Evolutionary conservation across 2,113 vertebrate genomes (phyloP).

Genomic region (Microtus oregoni): DNA sequence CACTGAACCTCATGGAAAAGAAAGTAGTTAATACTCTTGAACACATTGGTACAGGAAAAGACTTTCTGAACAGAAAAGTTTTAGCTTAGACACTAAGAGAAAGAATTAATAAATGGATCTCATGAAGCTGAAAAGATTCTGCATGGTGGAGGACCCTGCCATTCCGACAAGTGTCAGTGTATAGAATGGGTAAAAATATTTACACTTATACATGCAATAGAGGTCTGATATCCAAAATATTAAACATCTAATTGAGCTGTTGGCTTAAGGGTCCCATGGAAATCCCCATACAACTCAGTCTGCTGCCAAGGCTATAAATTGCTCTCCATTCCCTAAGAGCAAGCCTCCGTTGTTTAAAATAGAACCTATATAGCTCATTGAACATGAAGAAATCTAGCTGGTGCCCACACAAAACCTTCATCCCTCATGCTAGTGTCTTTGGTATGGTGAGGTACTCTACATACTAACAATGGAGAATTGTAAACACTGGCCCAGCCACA

Average conservation of each 20-base stretch:
- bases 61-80: background rate
- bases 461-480: background rate
- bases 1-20: background rate
- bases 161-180: background rate
- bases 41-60: background rate
- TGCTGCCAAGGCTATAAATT: background rate
- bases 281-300: background rate
- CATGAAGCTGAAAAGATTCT: background rate
- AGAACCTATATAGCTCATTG: background rate
- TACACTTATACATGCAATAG: background rate
- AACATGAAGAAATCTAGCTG: background rate
- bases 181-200: background rate
- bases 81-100: background rate
- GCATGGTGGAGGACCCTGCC: background rate
- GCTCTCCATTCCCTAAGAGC: background rate
- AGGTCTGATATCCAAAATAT: background rate
- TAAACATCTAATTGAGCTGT: background rate
- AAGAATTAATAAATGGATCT: background rate
- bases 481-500: background rate
- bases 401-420: background rate
- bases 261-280: background rate
- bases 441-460: background rate
- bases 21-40: background rate
- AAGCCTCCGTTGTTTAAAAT: background rate
- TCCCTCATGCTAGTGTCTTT: background rate